phyloP scores from a whole-genome alignment of 2,888 invertebrate species.

The Leucophenga montana region DNA sequence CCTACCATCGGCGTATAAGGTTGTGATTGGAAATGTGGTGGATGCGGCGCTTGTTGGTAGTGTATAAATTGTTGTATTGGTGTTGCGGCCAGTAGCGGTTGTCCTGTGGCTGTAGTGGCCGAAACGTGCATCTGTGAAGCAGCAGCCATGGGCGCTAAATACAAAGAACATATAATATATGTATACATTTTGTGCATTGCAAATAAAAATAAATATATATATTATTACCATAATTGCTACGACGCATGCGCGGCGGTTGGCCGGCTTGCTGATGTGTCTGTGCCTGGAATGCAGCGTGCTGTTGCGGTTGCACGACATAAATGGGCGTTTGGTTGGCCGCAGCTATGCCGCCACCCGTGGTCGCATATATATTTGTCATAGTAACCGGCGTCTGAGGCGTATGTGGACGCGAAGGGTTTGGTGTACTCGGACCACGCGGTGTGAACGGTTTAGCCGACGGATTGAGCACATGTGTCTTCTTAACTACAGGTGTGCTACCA shows the following conservation, averaged over 20 bases:
- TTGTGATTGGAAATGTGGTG: slow-evolving; percentile 74
- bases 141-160: slow-evolving; percentile 64
- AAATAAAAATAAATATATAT: not conserved
- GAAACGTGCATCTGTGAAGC: slow-evolving; percentile 85
- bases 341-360: slow-evolving; percentile 63
- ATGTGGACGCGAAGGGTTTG: slow-evolving; percentile 82
- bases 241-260: slow-evolving; percentile 72
- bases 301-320: slow-evolving; percentile 69
- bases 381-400: slow-evolving; percentile 86
- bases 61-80: slow-evolving; percentile 82
- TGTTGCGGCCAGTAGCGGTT: slow-evolving; percentile 87
- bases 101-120: slow-evolving; percentile 81
- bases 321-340: slow-evolving; percentile 70
- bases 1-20: slow-evolving; percentile 73
- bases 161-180: slow-evolving; percentile 11
- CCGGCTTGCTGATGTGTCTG: slow-evolving; percentile 69
- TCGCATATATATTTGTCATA: slow-evolving; percentile 67
- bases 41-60: slow-evolving; percentile 77
- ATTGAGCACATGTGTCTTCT: slow-evolving; percentile 85
- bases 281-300: slow-evolving; percentile 68
- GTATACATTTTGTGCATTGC: slow-evolving; percentile 2
- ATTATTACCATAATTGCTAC: slow-evolving; percentile 67
- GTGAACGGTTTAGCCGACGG: slow-evolving; percentile 92
- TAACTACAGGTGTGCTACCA: slow-evolving; percentile 60
- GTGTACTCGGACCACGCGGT: slow-evolving; percentile 80